phyloP scores from a whole-genome alignment of 2,888 invertebrate species.

The Drosophila kanekoi region DNA sequence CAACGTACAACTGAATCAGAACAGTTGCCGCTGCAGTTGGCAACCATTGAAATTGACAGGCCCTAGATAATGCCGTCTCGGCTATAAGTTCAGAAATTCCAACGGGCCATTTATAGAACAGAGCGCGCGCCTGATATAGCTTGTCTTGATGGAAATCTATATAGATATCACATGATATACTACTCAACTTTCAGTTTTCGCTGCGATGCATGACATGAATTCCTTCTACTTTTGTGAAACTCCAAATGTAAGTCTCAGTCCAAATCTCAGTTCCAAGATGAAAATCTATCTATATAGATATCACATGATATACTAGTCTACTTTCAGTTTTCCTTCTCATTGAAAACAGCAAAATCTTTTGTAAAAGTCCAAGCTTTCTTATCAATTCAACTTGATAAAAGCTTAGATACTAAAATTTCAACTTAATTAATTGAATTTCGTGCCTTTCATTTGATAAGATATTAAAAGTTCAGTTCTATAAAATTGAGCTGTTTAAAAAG shows the following conservation, averaged over 20 bases:
- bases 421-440: no score
- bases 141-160: conserved; percentile 1
- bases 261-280: no score
- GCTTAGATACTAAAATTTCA: no score
- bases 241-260: no score
- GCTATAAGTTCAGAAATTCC: not conserved
- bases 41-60: conserved; percentile 22
- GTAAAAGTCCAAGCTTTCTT: no score
- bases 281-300: no score
- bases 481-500: conserved; percentile 8
- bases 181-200: not conserved
- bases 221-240: no score
- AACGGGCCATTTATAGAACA: no score
- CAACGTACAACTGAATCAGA: conserved; percentile 15
- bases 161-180: not conserved
- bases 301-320: no score
- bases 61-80: conserved; percentile 6
- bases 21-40: not conserved
- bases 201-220: not conserved
- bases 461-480: conserved; percentile 8
- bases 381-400: no score
- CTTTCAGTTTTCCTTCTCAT: no score
- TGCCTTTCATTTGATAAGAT: not conserved
- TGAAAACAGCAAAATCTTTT: no score
- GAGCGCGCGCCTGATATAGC: not conserved